A percentile compares a stretch with the other conserved stretches of the same genome.
Evolutionary conservation across 2,797 vertebrate species (phyloP).

Genomic region (Danio aesculapii): DNA sequence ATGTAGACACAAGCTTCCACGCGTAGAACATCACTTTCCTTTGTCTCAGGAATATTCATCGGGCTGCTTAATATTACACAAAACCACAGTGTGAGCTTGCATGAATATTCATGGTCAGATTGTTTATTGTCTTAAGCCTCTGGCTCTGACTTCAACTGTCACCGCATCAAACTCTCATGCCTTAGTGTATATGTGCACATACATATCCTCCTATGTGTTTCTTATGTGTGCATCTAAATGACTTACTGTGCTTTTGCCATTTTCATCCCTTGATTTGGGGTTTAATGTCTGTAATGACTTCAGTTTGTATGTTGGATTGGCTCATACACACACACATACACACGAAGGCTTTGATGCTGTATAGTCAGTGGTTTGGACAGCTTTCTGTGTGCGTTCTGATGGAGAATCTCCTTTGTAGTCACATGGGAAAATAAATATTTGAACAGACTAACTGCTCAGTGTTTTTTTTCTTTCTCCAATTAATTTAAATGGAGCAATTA

Average conservation of each 20-base stretch:
- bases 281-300: background rate
- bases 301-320: conserved; percentile 1
- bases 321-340: background rate
- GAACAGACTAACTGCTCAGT: conserved; percentile 60
- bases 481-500: conserved; percentile 68
- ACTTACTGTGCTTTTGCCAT: conserved; percentile 12
- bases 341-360: conserved; percentile 15
- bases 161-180: conserved; percentile 15
- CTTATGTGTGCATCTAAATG: background rate
- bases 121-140: conserved; percentile 55
- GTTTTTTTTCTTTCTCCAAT: conserved; percentile 56
- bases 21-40: conserved; percentile 35
- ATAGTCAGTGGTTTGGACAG: conserved; percentile 13
- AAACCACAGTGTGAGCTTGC: conserved; percentile 54
- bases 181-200: background rate
- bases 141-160: conserved; percentile 43
- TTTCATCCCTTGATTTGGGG: conserved; percentile 14
- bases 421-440: conserved; percentile 63
- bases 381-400: conserved; percentile 29
- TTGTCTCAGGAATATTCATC: conserved; percentile 64
- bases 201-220: background rate
- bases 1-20: conserved; percentile 23
- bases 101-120: conserved; percentile 65
- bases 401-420: conserved; percentile 33
- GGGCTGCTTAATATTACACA: conserved; percentile 61